These are phyloP conservation scores for Luperina testacea DNA, from an alignment of 2,888 invertebrate species.

Conservation along the genomic window DNA sequence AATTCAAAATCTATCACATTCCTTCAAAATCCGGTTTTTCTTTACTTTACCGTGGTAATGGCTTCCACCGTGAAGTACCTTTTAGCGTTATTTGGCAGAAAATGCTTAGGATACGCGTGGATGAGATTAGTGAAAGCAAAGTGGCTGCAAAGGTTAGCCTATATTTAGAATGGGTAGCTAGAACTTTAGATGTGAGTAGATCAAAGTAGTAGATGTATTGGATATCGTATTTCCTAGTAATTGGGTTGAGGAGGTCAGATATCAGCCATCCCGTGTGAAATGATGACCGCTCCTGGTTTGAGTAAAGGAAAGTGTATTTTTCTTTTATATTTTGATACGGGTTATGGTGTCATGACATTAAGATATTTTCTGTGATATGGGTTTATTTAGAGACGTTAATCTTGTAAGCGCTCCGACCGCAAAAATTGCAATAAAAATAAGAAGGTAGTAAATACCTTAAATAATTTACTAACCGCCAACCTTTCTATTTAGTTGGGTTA, in stretches of 20 bases:
- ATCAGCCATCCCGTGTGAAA: neutral
- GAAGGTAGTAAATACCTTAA: neutral
- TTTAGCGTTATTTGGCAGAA: conserved; percentile 13
- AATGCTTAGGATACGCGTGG: conserved; percentile 25
- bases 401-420: neutral
- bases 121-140: conserved; percentile 32
- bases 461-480: too few species aligned
- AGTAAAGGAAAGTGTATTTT: neutral
- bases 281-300: neutral
- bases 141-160: conserved; percentile 10
- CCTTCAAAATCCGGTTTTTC: too few species aligned
- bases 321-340: conserved; percentile 26
- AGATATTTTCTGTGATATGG: neutral
- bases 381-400: conserved; percentile 7
- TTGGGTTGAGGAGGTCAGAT: conserved; percentile 20
- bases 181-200: conserved; percentile 3
- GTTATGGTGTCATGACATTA: conserved; percentile 9
- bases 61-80: neutral
- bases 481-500: too few species aligned
- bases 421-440: neutral
- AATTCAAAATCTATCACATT: too few species aligned
- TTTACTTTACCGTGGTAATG: neutral
- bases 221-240: conserved; percentile 10
- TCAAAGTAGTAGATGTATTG: conserved; percentile 9
- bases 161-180: neutral